phyloP scores from a whole-genome alignment of 2,888 invertebrate species.

The Orthosia gracilis region DNA sequence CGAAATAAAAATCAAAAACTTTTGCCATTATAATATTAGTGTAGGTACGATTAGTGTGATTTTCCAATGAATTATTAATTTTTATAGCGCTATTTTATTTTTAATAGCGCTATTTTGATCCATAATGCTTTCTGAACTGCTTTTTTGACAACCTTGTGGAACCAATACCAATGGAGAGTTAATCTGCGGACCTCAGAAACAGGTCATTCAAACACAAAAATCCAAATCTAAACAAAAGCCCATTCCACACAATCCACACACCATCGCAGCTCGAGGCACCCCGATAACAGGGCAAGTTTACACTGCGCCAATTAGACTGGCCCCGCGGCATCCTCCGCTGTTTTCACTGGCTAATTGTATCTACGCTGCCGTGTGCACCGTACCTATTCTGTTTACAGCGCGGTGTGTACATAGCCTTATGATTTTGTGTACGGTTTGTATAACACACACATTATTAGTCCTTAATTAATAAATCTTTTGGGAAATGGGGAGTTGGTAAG shows the following conservation, averaged over 20 bases:
- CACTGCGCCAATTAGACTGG: slow-evolving; percentile 89
- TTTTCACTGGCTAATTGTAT: slow-evolving; percentile 86
- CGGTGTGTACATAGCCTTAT: slow-evolving; percentile 59
- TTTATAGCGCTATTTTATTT: too few relatives aligned
- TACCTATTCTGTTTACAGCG: slow-evolving; percentile 62
- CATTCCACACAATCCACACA: slow-evolving; percentile 40
- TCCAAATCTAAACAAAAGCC: slow-evolving; percentile 29
- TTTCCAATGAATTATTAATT: too few relatives aligned
- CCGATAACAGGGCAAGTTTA: slow-evolving; percentile 89
- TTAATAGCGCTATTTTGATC: too few relatives aligned
- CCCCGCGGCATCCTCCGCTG: slow-evolving; percentile 81
- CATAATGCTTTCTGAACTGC: too few relatives aligned
- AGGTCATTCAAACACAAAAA: too few relatives aligned
- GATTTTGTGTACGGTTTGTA: slow-evolving; percentile 48
- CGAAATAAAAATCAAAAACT: too few relatives aligned
- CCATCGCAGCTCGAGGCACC: slow-evolving; percentile 76
- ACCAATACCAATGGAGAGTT: too few relatives aligned
- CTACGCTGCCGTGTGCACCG: slow-evolving; percentile 63
- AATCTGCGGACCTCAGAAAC: too few relatives aligned
- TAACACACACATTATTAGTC: slow-evolving; percentile 51
- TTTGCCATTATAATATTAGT: too few relatives aligned
- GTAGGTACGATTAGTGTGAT: too few relatives aligned
- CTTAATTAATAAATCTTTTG: slow-evolving; percentile 56
- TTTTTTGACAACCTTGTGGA: too few relatives aligned
- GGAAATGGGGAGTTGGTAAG: slow-evolving; percentile 42